Evolutionary conservation across 2,888 invertebrate species (phyloP).

Genomic region (Pseudoips prasinana): DNA sequence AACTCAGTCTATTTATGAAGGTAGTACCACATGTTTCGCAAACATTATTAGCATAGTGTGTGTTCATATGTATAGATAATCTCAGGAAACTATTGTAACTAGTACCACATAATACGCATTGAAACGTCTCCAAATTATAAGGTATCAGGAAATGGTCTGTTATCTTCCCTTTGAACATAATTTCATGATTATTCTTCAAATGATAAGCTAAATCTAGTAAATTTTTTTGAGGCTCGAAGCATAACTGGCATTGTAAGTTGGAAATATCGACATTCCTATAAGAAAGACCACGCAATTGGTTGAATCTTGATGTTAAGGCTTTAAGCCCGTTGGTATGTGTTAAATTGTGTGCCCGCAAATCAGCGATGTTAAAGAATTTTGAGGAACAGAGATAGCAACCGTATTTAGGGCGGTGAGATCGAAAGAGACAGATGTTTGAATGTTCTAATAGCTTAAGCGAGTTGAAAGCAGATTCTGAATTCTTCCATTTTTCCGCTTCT

Average conservation of each 20-base stretch:
- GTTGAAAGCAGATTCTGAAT: conserved; percentile 26
- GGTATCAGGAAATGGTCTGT: conserved; percentile 45
- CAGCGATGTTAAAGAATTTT: conserved; percentile 36
- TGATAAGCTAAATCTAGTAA: conserved; percentile 40
- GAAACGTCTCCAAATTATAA: conserved; percentile 38
- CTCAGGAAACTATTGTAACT: conserved; percentile 40
- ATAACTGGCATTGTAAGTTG: conserved; percentile 44
- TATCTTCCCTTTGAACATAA: conserved; percentile 27
- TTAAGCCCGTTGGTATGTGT: conserved; percentile 32
- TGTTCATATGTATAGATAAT: conserved; percentile 65
- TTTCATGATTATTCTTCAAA: conserved; percentile 35
- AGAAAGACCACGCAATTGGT: conserved; percentile 36
- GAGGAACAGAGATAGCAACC: conserved; percentile 47
- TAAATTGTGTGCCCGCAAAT: conserved; percentile 39
- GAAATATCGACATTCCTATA: conserved; percentile 52
- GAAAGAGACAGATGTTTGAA: conserved; percentile 55
- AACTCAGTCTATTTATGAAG: conserved; percentile 44
- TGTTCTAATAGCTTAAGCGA: conserved; percentile 48
- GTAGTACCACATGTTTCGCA: conserved; percentile 62
- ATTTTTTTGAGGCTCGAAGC: conserved; percentile 28
- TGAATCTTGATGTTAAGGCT: conserved; percentile 30
- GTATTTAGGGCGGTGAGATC: conserved; percentile 46
- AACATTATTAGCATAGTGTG: conserved; percentile 68
- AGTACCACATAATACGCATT: conserved; percentile 39
- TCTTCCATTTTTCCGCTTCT: conserved; percentile 5